Evolutionary conservation across 37 sponge, comb jelly and placozoan genomes (phyloP).

Genomic region (Trichoplax adhaerens): DNA sequence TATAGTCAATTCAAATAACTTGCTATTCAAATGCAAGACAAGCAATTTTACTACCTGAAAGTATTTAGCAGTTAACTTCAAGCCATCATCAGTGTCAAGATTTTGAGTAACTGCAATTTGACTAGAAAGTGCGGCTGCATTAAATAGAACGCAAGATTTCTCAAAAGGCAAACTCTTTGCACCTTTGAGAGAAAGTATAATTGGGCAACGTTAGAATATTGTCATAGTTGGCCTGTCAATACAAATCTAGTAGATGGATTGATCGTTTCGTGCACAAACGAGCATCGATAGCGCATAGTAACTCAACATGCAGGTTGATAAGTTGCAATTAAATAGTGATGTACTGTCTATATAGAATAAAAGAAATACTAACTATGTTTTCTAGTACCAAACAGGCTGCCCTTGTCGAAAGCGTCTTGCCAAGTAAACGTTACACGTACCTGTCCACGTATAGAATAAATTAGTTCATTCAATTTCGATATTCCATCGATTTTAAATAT

Average conservation of each 20-base stretch:
- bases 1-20: not conserved
- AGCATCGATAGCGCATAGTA: no score
- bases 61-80: constrained; percentile 68
- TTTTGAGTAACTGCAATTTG: constrained; percentile 83
- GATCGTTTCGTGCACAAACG: no score
- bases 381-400: constrained; percentile 33
- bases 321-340: not conserved
- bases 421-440: constrained; percentile 82
- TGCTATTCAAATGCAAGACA: no score
- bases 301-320: no score
- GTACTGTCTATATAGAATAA: not conserved
- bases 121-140: constrained; percentile 62
- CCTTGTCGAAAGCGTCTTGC: constrained; percentile 70
- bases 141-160: constrained; percentile 81
- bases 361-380: constrained; percentile 49
- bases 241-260: no score
- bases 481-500: no score
- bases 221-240: no score
- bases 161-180: constrained; percentile 21
- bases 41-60: constrained; percentile 43
- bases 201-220: no score
- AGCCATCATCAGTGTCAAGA: constrained; percentile 77
- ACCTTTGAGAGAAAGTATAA: no score
- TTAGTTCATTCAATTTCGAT: no score
- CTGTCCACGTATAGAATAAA: constrained; percentile 18